Percentiles rank a stretch among this genome's conserved stretches.
These are phyloP conservation scores for Malthinus seriepunctatus DNA, from an alignment of 2,888 invertebrate genomes.

Conservation along the genomic window DNA sequence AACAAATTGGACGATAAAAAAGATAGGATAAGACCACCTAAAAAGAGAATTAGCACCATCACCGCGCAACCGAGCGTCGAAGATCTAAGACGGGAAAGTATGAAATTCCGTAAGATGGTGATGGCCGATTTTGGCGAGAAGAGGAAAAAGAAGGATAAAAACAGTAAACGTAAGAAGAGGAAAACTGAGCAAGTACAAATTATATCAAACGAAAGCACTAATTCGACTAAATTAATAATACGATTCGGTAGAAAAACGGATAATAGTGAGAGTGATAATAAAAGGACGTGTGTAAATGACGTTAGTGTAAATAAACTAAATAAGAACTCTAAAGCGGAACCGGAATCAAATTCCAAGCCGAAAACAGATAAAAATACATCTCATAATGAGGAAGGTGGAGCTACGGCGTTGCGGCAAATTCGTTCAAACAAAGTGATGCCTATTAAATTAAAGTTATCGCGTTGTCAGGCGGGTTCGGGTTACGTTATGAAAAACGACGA, in stretches of 20 bases:
- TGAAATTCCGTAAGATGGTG: slow-evolving; percentile 83
- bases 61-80: slow-evolving; percentile 72
- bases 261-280: slow-evolving; percentile 32
- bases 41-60: slow-evolving; percentile 68
- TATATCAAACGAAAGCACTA: slow-evolving; percentile 59
- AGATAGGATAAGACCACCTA: slow-evolving; percentile 72
- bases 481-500: slow-evolving; percentile 61
- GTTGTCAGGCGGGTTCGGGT: slow-evolving; percentile 77
- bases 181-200: slow-evolving; percentile 60
- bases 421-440: slow-evolving; percentile 74
- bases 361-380: slow-evolving; percentile 17
- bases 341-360: slow-evolving; percentile 13
- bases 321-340: slow-evolving; percentile 21
- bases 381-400: slow-evolving; percentile 32
- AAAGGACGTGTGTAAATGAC: slow-evolving; percentile 40
- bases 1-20: slow-evolving; percentile 55
- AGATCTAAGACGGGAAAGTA: slow-evolving; percentile 80
- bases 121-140: slow-evolving; percentile 83
- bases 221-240: slow-evolving; percentile 63
- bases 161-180: slow-evolving; percentile 61
- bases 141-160: slow-evolving; percentile 59
- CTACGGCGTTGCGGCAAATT: slow-evolving; percentile 59
- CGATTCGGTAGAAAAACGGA: slow-evolving; percentile 36
- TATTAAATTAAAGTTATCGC: slow-evolving; percentile 81
- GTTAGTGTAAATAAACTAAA: slow-evolving; percentile 20